phyloP scores from a whole-genome alignment of 2,888 invertebrate genomes.

The Cataglyphis cursor region DNA sequence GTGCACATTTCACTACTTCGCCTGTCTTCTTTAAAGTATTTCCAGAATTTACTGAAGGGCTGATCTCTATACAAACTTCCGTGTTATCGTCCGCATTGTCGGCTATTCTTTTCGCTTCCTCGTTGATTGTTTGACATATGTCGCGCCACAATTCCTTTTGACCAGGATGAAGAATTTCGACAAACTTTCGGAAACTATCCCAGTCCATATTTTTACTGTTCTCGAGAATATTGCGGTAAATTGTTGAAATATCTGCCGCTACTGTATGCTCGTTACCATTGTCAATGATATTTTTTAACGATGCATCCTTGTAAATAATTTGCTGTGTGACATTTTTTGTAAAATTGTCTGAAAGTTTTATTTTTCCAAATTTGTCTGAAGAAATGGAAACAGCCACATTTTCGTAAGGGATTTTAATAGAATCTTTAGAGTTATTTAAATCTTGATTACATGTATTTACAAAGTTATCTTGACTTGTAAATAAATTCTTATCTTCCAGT shows the following conservation, averaged over 20 bases:
- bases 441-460: neutral
- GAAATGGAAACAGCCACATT: neutral
- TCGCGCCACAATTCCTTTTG: conserved; percentile 75
- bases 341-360: neutral
- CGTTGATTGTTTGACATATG: conserved; percentile 73
- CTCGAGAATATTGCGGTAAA: conserved; percentile 71
- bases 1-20: conserved; percentile 36
- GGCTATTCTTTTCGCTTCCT: conserved; percentile 70
- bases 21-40: conserved; percentile 21
- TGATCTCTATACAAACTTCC: conserved; percentile 79
- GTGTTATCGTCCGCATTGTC: conserved; percentile 65
- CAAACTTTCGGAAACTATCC: conserved; percentile 72
- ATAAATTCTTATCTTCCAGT: neutral
- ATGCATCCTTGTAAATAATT: conserved; percentile 54
- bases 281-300: neutral
- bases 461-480: neutral
- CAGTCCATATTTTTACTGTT: conserved; percentile 75
- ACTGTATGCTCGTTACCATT: neutral
- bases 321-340: conserved; percentile 14
- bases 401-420: neutral
- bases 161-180: conserved; percentile 73
- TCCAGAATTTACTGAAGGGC: conserved; percentile 55
- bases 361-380: neutral
- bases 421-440: neutral
- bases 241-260: conserved; percentile 4